Percentiles rank a stretch among this genome's conserved stretches.
These are phyloP conservation scores for Hanleya hanleyi DNA, from an alignment of 2,888 invertebrate species.

Conservation along the genomic window DNA sequence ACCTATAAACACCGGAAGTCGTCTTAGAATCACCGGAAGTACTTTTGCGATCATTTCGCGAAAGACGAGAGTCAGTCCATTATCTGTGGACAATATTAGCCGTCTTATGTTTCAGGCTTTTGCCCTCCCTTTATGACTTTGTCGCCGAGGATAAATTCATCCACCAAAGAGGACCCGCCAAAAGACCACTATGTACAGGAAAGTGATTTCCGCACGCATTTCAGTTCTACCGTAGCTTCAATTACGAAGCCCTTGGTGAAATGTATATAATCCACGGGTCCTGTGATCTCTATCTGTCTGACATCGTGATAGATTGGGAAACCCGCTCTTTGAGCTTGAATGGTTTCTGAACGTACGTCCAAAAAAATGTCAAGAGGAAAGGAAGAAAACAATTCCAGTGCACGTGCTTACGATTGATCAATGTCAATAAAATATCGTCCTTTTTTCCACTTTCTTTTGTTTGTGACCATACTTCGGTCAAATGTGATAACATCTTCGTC, in stretches of 20 bases:
- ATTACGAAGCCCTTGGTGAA: not conserved
- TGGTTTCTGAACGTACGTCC: not conserved
- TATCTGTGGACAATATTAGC: too few species aligned
- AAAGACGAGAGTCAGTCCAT: not conserved
- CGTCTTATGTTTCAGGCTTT: too few species aligned
- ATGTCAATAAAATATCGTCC: too few species aligned
- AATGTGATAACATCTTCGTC: too few species aligned
- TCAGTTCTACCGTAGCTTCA: not conserved
- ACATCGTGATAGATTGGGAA: too few species aligned
- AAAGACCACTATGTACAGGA: not conserved
- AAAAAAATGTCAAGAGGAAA: too few species aligned
- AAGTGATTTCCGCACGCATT: not conserved
- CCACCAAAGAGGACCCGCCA: not conserved
- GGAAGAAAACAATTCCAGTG: too few species aligned
- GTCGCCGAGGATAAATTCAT: not conserved
- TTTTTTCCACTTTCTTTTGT: too few species aligned
- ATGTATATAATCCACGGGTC: not conserved
- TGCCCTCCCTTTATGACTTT: not conserved
- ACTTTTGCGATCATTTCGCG: not conserved
- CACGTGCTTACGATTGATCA: too few species aligned
- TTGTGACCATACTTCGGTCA: too few species aligned
- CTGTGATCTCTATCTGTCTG: too few species aligned
- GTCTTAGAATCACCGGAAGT: not conserved
- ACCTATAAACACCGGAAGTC: not conserved
- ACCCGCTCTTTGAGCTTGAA: constrained; percentile 1